Base-by-base conservation (phyloP, 1,140 invertebrate genomes). In the Drosophila guanche region DNA sequence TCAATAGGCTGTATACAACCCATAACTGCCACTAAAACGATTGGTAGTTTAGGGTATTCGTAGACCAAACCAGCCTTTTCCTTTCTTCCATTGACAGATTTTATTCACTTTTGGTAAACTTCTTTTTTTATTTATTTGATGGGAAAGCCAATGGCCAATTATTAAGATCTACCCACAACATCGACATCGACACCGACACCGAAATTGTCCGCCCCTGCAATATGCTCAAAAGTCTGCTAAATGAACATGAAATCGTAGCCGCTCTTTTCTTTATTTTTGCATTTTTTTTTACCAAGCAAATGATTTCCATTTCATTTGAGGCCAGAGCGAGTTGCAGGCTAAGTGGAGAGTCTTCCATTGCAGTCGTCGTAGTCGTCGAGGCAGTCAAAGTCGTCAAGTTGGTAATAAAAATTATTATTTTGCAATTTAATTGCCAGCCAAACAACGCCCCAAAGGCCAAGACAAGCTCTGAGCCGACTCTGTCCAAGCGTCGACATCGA, bases 401-500 rank as follows among this genome's bases (percentile, higher is more conserved):
- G 80, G 63, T 67, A 74, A 77, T 86, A 86, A 85, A 86, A 80
- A 81, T 88, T 79, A 85, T 88, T 81, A 86, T 86, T 85, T 86
- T 73, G 74, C 81, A 80, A 85, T 86, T 85, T 86, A 85, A 86
- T 85, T 85, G 80, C 81, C 60, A 52, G 42, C 50, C 53, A 29
- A 52, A 62, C 66, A 78, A 61, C 65, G 72, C 58, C 66, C 70
- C 81, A 77, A 74, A 86, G 77, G 81, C 76, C 83, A 79, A 69
- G 40, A 80, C 48, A 60, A 55, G 67, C 43, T 65, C 23, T 50
- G 40, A 43, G 20, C 48, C 66, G 71, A 69, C 66, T 56, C 33
- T 37, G 33, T 37, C 33, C 10, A 37, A 37, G 33, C 33, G 33
- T 86, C 81, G 68, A 80, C 79, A 81, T 81, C 83, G 73, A 77